Evolutionary conservation across 2,797 vertebrate species (phyloP), one percentile per base, ranked within the genome.

Genomic region (Valencia hispanica): DNA sequence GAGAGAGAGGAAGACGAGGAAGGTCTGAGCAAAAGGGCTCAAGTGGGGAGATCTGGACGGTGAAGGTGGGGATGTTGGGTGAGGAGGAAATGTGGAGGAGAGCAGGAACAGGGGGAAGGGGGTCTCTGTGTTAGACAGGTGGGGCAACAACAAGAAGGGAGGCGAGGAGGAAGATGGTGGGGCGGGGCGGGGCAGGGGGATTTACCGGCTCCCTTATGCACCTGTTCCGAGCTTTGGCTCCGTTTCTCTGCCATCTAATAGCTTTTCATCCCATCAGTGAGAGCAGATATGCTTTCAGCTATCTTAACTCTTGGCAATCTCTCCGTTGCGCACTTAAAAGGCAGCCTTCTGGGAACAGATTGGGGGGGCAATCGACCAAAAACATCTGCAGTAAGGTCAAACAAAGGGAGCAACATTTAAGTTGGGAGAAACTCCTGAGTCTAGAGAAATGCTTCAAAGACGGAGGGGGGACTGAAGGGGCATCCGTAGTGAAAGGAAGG

Each of bases 241-340:
- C 11, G 3, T 59, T 80, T 80, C 79, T 73, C 72, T 65, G 72
- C 73, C 84, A 77, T 73, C 77, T 88, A 92, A 88, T 80, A 78
- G 84, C 79, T 81, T 84, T 63, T 70, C 74, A 55, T 32, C 81
- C 78, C 87, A 91, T 90, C 92, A 91, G 84, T 47, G 72, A 79
- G 81, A 84, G 84, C 75, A 86, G 86, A 91, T 85, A 80, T 79
- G 86, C 85, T 85, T 81, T 78, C 72, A 83, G 82, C 87, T 79
- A 88, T 88, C 88, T 50, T 34, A 73, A 82, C 74, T 77, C 79
- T 80, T 72, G 80, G 86, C 83, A 82, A 90, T 90, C 89, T 86
- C 86, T 88, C 87, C 87, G 91, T 92, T 84, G 79, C 83, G 72
- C 75, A 78, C 84, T 86, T 85, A 88, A 89, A 88, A 79, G 82